Conservation (phyloP, 2,113 vertebrate species). For the Peucedramus taeniatus region DNA sequence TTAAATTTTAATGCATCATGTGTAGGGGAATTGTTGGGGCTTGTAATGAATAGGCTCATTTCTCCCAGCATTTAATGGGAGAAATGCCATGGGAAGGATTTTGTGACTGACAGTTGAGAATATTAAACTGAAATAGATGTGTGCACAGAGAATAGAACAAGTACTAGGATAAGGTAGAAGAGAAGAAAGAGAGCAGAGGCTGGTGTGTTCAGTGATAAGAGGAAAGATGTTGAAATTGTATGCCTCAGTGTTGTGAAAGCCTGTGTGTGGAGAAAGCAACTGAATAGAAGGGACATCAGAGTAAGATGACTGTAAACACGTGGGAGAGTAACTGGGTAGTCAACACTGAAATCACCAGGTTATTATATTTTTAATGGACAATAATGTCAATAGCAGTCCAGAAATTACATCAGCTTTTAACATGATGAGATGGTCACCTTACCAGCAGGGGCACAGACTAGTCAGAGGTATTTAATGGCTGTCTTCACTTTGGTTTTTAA, state of each 20-base stretch:
- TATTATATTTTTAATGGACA: not conserved
- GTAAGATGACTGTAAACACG: not conserved
- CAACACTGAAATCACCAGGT: not conserved
- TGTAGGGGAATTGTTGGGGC: not conserved
- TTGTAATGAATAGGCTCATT: not conserved
- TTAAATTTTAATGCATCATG: not conserved
- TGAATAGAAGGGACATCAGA: not conserved
- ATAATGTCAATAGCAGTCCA: not conserved
- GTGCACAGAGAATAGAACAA: not conserved
- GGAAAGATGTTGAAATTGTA: not conserved
- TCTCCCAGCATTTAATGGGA: not conserved
- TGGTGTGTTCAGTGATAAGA: not conserved
- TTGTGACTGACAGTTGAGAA: not conserved
- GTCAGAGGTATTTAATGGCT: not conserved
- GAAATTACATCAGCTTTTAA: not conserved
- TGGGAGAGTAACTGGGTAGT: not conserved
- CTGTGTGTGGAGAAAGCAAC: not conserved
- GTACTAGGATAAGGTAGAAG: not conserved
- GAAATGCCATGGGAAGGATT: not conserved
- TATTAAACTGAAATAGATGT: not conserved
- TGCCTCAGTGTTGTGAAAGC: not conserved
- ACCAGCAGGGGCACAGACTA: not conserved
- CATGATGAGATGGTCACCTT: not conserved
- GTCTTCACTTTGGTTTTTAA: not conserved
- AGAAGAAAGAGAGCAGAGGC: not conserved